phyloP scores from a whole-genome alignment of 2,797 vertebrate genomes.

The Tiaroga cobitis region DNA sequence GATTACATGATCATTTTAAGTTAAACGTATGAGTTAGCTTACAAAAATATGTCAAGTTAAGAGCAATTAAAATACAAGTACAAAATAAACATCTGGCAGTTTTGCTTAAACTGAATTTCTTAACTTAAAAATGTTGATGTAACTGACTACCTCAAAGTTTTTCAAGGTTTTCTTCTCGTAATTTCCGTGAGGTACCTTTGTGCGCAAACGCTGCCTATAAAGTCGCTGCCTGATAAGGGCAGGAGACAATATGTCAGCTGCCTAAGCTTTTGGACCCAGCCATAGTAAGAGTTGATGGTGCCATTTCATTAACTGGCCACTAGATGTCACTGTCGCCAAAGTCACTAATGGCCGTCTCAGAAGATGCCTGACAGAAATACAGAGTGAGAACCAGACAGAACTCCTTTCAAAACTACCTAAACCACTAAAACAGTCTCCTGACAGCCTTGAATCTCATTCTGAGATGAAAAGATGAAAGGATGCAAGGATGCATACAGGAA shows the following conservation, averaged over 20 bases:
- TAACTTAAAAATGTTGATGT: too few species aligned
- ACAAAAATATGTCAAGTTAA: too few species aligned
- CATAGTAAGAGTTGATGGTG: background rate
- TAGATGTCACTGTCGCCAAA: conserved; percentile 43
- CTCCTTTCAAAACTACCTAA: background rate
- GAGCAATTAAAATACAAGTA: too few species aligned
- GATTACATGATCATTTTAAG: too few species aligned
- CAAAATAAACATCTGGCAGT: too few species aligned
- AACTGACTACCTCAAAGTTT: too few species aligned
- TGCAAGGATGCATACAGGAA: background rate
- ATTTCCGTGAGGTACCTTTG: background rate
- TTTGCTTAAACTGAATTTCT: too few species aligned
- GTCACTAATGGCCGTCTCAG: background rate
- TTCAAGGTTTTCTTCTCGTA: background rate
- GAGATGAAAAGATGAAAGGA: background rate
- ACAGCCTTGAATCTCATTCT: background rate
- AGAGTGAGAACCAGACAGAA: background rate
- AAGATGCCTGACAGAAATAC: conserved; percentile 29
- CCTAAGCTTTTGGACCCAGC: background rate
- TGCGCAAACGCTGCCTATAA: background rate
- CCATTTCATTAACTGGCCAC: conserved; percentile 37
- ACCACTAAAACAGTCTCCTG: background rate
- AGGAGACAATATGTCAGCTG: background rate
- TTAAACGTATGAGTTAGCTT: too few species aligned
- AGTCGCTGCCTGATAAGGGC: background rate